These are phyloP conservation scores for Bos indicus DNA, from an alignment of 2,113 vertebrate species.

Conservation along the genomic window DNA sequence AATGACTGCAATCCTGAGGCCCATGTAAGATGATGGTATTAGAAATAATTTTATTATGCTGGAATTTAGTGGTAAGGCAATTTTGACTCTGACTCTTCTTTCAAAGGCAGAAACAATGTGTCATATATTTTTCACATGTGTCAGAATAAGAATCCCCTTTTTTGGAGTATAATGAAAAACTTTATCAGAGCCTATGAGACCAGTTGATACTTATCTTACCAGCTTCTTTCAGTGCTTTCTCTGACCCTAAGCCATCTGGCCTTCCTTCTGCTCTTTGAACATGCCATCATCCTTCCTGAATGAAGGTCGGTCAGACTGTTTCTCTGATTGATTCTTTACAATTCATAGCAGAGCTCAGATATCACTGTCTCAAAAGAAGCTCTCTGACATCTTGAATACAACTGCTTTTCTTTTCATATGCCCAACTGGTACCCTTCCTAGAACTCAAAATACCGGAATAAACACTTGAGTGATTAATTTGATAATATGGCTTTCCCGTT, in stretches of 20 bases:
- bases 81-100: background rate
- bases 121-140: background rate
- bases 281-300: background rate
- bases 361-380: background rate
- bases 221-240: background rate
- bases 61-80: background rate
- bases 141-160: background rate
- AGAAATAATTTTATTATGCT: background rate
- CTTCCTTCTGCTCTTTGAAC: background rate
- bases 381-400: background rate
- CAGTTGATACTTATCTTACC: background rate
- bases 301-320: background rate
- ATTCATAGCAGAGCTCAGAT: background rate
- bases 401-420: background rate
- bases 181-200: background rate
- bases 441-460: background rate
- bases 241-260: fast-evolving
- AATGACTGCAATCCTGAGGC: background rate
- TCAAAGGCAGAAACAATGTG: background rate
- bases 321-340: background rate
- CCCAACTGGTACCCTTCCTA: background rate
- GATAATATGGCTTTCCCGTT: background rate
- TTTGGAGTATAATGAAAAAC: background rate
- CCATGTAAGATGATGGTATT: background rate
- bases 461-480: background rate